A percentile compares a stretch with the other conserved stretches of the same genome.
Evolutionary conservation across 2,888 invertebrate species (phyloP).

Genomic region (Pyrocoelia pectoralis): DNA sequence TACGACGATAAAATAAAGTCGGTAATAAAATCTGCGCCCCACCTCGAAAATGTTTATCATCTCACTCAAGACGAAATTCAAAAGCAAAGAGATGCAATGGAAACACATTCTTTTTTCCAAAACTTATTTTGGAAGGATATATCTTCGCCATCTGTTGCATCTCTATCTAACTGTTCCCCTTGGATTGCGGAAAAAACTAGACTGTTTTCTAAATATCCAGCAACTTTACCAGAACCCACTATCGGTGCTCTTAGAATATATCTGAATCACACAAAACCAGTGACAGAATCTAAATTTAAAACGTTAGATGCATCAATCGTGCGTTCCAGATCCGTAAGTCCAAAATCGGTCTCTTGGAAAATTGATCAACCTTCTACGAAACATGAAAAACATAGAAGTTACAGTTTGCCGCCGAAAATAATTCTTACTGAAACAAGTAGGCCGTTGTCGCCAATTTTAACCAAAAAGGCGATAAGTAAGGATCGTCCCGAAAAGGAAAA

Average conservation of each 20-base stretch:
- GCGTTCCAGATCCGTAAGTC: conserved; percentile 65
- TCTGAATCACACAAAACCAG: conserved; percentile 73
- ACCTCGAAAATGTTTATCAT: conserved; percentile 30
- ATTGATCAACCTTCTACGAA: conserved; percentile 45
- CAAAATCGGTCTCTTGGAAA: conserved; percentile 68
- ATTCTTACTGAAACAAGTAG: conserved; percentile 62
- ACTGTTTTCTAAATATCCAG: conserved; percentile 65
- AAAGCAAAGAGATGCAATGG: conserved; percentile 66
- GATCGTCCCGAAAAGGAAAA: background rate
- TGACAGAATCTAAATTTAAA: conserved; percentile 76
- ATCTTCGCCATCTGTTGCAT: conserved; percentile 53
- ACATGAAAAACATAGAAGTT: conserved; percentile 56
- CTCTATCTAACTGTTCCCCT: conserved; percentile 57
- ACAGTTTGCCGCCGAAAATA: conserved; percentile 62
- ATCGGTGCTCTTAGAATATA: conserved; percentile 69
- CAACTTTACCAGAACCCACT: conserved; percentile 62
- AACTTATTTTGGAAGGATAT: conserved; percentile 71
- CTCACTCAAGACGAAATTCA: conserved; percentile 61
- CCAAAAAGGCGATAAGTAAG: background rate
- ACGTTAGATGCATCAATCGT: conserved; percentile 66
- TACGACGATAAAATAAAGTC: conserved; percentile 50
- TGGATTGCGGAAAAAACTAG: conserved; percentile 74
- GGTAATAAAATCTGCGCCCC: conserved; percentile 44
- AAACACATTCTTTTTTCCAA: conserved; percentile 75
- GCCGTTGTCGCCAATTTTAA: conserved; percentile 57